Evolutionary conservation across 2,797 vertebrate species (phyloP), one percentile per base, ranked within the genome.

Genomic region (Capromys pilorides): DNA sequence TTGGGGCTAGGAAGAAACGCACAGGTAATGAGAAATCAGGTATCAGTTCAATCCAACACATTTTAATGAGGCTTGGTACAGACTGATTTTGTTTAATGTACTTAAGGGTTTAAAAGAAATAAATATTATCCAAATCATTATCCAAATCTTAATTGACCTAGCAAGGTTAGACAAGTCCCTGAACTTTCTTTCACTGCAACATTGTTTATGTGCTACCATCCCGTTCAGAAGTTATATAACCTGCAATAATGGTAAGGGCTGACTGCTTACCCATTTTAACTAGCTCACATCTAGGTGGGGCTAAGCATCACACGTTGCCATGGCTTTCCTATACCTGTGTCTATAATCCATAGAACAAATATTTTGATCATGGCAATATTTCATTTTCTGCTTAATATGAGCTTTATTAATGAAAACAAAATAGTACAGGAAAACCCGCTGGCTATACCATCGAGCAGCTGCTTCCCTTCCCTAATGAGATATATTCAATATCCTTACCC

Each of bases 81-180:
- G 18, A 31, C 45, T 66, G 57, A 84, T 81, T 79, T 24, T 86
- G n/a, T 69, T 94, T 78, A 95, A 36, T 90, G 0, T 77, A 71
- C 66, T 91, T 81, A 57, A 6, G 19, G 19, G 69, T 92, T 73
- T 64, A 2, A 86, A 83, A 91, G 18, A 69, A 92, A 57, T 54
- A 62, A 88, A 86, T 22, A 41, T 21, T 57, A 45, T 41, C n/a
- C 88, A 84, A 92, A 92, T 69, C 39, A 92, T 79, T n/a, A 80
- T 6, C 10, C 10, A 91, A 8, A 64, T 57, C n/a, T 77, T 81
- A 73, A 77, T 9, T 49, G 14, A 88, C 10, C 36, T 86, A 82
- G 92, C 62, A 41, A 81, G 3, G 81, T 84, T 84, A 16, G 33
- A 12, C 1, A 94, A 91, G 18, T 93, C n/a, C 45, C 9, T 86